Percentiles rank a stretch among this genome's conserved stretches.
Evolutionary conservation across 2,113 vertebrate species (phyloP).

Genomic region (Irena cyanogastra): DNA sequence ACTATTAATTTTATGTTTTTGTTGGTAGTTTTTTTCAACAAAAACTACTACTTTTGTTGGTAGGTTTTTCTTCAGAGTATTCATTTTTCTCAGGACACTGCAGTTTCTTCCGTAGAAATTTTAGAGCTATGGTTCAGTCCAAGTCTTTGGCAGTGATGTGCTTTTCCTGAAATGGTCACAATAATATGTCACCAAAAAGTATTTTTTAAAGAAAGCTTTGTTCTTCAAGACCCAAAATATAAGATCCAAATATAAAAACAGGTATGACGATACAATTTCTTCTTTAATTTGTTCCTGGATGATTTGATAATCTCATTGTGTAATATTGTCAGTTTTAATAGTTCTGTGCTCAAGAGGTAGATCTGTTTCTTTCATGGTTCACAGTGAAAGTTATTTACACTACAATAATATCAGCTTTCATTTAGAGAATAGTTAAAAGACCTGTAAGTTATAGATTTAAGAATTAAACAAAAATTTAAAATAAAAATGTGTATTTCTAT

Average conservation of each 20-base stretch:
- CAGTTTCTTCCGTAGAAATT: not conserved
- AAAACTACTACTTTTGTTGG: no score
- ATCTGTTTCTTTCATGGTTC: not conserved
- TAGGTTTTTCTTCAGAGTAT: no score
- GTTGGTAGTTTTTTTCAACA: no score
- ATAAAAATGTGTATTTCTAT: not conserved
- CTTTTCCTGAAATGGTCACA: not conserved
- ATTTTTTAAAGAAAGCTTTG: not conserved
- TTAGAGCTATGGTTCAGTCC: not conserved
- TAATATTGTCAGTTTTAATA: not conserved
- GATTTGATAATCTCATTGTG: not conserved
- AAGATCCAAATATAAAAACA: not conserved
- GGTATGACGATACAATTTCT: not conserved
- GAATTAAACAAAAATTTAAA: not conserved
- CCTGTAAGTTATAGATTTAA: not conserved
- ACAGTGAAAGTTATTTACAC: not conserved
- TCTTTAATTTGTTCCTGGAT: not conserved
- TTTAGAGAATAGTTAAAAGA: not conserved
- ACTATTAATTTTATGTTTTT: not conserved
- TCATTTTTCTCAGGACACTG: not conserved
- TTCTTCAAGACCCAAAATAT: not conserved
- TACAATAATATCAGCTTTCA: not conserved
- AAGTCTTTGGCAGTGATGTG: not conserved
- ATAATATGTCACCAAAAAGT: not conserved
- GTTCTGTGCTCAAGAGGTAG: not conserved